phyloP scores from a whole-genome alignment of 23 tunicate species.

The Trididemnum nubilum region DNA sequence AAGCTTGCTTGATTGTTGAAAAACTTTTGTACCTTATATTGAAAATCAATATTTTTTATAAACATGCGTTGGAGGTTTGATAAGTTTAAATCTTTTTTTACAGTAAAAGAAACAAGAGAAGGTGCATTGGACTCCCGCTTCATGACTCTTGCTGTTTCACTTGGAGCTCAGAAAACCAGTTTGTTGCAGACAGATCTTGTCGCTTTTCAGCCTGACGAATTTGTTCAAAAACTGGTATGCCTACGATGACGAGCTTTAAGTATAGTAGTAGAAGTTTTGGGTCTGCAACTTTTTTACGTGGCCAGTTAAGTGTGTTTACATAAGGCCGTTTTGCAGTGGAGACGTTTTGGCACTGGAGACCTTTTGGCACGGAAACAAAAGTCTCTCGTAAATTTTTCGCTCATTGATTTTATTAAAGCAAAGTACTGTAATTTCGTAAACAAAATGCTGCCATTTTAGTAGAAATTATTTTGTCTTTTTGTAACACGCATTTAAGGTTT shows the following conservation, averaged over 20 bases:
- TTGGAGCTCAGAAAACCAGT: conserved; percentile 71
- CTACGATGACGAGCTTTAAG: not conserved
- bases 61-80: too few relatives aligned
- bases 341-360: not conserved
- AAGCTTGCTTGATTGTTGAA: too few relatives aligned
- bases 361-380: too few relatives aligned
- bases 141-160: conserved; percentile 73
- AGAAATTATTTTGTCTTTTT: too few relatives aligned
- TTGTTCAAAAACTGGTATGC: conserved; percentile 74
- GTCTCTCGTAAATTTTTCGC: too few relatives aligned
- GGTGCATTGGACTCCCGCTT: conserved; percentile 84
- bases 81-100: too few relatives aligned
- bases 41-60: too few relatives aligned
- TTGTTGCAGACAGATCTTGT: conserved; percentile 74
- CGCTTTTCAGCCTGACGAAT: conserved; percentile 89
- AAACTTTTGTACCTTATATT: too few relatives aligned
- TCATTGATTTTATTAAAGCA: too few relatives aligned
- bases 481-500: too few relatives aligned
- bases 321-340: not conserved
- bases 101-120: conserved; percentile 63
- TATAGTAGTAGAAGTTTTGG: conserved; percentile 1
- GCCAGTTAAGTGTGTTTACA: not conserved
- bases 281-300: not conserved
- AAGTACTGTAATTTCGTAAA: too few relatives aligned
- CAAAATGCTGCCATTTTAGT: too few relatives aligned